Evolutionary conservation across 2,888 invertebrate genomes (phyloP).

Genomic region (Drosophila atripex): DNA sequence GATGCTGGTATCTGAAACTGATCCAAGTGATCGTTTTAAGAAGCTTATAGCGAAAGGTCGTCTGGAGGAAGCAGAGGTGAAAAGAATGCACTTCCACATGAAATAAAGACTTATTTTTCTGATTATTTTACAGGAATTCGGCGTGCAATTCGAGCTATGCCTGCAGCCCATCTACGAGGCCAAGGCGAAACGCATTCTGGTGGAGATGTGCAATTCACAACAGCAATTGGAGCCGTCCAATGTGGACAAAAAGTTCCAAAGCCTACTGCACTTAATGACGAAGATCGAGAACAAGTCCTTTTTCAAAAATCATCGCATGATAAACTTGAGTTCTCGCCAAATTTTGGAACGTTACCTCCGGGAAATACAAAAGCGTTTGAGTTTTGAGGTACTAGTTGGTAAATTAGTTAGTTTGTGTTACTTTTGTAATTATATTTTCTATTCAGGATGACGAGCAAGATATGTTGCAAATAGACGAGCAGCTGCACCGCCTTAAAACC

Average conservation of each 20-base stretch:
- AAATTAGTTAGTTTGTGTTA: too few species aligned
- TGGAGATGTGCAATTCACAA: slow-evolving; percentile 69
- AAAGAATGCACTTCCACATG: neutral
- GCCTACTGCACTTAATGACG: slow-evolving; percentile 69
- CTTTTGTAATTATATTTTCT: neutral
- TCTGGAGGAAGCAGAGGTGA: slow-evolving; percentile 83
- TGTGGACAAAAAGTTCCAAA: slow-evolving; percentile 68
- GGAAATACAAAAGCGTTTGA: slow-evolving; percentile 79
- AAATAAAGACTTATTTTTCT: neutral
- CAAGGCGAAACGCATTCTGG: slow-evolving; percentile 78
- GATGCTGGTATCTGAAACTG: slow-evolving; percentile 82
- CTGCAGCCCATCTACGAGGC: slow-evolving; percentile 83
- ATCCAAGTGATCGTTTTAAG: slow-evolving; percentile 82
- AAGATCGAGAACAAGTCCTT: slow-evolving; percentile 80
- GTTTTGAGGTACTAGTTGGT: slow-evolving; percentile 68
- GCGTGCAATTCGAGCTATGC: slow-evolving; percentile 81
- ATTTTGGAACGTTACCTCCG: slow-evolving; percentile 75
- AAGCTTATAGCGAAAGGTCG: slow-evolving; percentile 83
- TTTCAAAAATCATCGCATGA: slow-evolving; percentile 77
- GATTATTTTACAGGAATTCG: slow-evolving; percentile 75
- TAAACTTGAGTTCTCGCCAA: slow-evolving; percentile 78
- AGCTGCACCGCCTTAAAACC: slow-evolving; percentile 82
- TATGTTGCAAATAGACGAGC: slow-evolving; percentile 81
- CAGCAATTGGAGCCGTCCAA: slow-evolving; percentile 56
- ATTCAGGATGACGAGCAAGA: slow-evolving; percentile 74